A percentile compares a stretch with the other conserved stretches of the same genome.
Evolutionary conservation across 2,888 invertebrate genomes (phyloP).

Genomic region (Tetragonula carbonaria): DNA sequence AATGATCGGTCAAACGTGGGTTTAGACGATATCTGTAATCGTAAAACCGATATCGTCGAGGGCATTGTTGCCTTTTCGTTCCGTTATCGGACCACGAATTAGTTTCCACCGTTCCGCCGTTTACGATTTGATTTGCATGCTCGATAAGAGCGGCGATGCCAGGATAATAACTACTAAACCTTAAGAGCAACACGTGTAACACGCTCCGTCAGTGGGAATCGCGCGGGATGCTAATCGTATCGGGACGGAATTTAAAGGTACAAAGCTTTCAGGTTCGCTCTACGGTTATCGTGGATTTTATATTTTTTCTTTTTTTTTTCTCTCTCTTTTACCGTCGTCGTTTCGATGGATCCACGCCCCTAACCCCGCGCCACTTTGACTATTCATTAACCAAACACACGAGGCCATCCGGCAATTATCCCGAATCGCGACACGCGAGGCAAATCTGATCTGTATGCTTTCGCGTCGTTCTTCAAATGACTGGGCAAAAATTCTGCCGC

Average conservation of each 20-base stretch:
- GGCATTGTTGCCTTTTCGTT: conserved; percentile 25
- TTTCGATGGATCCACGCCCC: neutral
- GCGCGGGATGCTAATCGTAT: conserved; percentile 23
- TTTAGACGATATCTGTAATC: conserved; percentile 36
- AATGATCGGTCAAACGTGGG: neutral
- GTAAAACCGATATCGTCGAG: conserved; percentile 18
- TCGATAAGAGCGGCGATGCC: conserved; percentile 58
- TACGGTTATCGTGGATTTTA: conserved; percentile 22
- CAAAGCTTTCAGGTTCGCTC: conserved; percentile 9
- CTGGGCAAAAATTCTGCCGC: no score
- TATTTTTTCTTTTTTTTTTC: neutral
- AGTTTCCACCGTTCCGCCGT: conserved; percentile 39
- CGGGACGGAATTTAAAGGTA: conserved; percentile 10
- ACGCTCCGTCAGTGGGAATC: conserved; percentile 34
- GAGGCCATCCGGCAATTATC: conserved; percentile 5
- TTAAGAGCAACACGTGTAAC: conserved; percentile 55
- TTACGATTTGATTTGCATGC: conserved; percentile 63
- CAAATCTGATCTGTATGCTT: neutral
- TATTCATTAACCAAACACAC: conserved; percentile 12
- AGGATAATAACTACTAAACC: conserved; percentile 60
- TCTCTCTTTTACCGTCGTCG: neutral
- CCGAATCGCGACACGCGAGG: neutral
- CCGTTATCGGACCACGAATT: conserved; percentile 34
- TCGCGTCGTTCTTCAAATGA: neutral
- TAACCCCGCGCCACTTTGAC: neutral